Percentiles rank a stretch among this genome's conserved stretches.
Conservation (phyloP, 2,888 invertebrate genomes). For the Drosophila testacea region DNA sequence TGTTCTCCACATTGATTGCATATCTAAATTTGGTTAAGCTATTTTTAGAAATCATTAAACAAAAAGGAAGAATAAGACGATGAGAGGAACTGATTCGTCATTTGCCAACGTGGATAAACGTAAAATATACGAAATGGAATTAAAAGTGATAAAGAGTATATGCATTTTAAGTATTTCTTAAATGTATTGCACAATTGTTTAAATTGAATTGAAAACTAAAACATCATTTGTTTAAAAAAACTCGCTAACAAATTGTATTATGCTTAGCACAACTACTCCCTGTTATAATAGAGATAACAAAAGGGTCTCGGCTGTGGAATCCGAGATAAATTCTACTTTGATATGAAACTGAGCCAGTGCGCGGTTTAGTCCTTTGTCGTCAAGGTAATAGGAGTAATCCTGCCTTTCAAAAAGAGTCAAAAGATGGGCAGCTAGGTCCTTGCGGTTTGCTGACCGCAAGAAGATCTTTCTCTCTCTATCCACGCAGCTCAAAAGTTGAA, state of each 20-base stretch:
- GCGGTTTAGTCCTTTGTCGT: slow-evolving; percentile 1
- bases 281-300: not conserved
- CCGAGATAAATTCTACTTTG: slow-evolving; percentile 2
- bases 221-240: too few species aligned
- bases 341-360: slow-evolving; percentile 6
- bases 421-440: slow-evolving; percentile 5
- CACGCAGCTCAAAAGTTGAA: not conserved
- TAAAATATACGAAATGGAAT: not conserved
- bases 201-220: too few species aligned
- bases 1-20: not conserved
- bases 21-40: not conserved
- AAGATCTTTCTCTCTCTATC: not conserved
- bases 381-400: slow-evolving; percentile 37
- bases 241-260: too few species aligned
- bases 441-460: slow-evolving; percentile 51
- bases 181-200: too few species aligned
- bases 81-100: not conserved
- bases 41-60: slow-evolving; percentile 4
- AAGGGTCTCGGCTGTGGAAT: not conserved
- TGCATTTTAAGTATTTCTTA: not conserved
- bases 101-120: not conserved
- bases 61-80: not conserved
- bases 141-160: not conserved
- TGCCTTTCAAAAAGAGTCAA: slow-evolving; percentile 2
- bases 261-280: not conserved